These are phyloP conservation scores for Anadara kagoshimensis DNA, from an alignment of 1,140 invertebrate genomes.

Conservation along the genomic window DNA sequence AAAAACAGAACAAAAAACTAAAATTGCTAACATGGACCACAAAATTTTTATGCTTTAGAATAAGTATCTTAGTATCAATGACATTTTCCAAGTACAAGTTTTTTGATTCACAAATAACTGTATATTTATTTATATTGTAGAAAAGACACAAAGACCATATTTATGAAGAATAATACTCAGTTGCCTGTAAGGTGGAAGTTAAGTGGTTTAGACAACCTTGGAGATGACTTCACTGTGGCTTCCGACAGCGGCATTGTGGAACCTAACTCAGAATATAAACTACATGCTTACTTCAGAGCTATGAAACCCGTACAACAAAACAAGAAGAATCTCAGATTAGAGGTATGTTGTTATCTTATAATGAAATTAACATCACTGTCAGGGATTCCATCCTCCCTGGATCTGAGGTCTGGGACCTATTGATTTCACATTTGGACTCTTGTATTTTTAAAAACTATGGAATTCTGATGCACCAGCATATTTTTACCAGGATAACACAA, in stretches of 20 bases:
- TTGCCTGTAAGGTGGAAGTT: slow-evolving; percentile 74
- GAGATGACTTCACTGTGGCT: slow-evolving; percentile 73
- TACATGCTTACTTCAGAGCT: slow-evolving; percentile 72
- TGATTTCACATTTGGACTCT: too few relatives aligned
- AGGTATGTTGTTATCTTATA: slow-evolving; percentile 53
- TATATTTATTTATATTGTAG: slow-evolving; percentile 54
- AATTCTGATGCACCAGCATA: too few relatives aligned
- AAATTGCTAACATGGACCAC: background rate
- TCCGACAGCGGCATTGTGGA: slow-evolving; percentile 70
- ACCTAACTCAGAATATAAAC: slow-evolving; percentile 67
- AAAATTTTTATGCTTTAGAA: background rate
- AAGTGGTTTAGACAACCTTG: slow-evolving; percentile 71
- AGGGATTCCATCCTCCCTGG: too few relatives aligned
- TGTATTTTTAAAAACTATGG: too few relatives aligned
- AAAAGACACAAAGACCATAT: slow-evolving; percentile 73
- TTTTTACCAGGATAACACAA: too few relatives aligned
- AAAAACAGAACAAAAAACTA: background rate
- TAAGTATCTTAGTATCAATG: background rate
- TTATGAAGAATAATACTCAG: slow-evolving; percentile 71
- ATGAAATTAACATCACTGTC: too few relatives aligned
- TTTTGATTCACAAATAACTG: too few relatives aligned
- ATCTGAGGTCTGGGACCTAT: too few relatives aligned
- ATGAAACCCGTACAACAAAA: slow-evolving; percentile 65
- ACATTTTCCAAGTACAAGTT: too few relatives aligned
- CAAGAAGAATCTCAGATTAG: slow-evolving; percentile 69